Conservation (phyloP, 1,140 invertebrate species). For the Forficula auricularia region DNA sequence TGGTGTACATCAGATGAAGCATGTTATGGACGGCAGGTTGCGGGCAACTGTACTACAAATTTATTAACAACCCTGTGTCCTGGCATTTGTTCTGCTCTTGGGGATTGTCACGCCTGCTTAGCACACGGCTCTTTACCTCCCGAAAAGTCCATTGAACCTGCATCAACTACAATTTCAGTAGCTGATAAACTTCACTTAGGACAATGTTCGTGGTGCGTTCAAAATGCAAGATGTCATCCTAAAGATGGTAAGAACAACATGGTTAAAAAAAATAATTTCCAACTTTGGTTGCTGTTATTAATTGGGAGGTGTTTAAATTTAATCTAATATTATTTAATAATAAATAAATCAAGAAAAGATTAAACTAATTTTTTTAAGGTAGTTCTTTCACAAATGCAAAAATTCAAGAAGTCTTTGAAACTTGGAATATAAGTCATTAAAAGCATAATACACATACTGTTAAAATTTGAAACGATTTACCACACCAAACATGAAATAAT, state of each 20-base stretch:
- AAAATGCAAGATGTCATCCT: constrained; percentile 76
- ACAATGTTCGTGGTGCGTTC: constrained; percentile 82
- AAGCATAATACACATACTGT: too few relatives aligned
- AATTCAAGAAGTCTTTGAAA: too few relatives aligned
- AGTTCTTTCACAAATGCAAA: too few relatives aligned
- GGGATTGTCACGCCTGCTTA: constrained; percentile 75
- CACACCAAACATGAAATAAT: too few relatives aligned
- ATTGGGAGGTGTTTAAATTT: too few relatives aligned
- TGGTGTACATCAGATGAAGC: constrained; percentile 74
- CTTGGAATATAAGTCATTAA: too few relatives aligned
- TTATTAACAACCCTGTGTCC: constrained; percentile 71
- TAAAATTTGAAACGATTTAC: too few relatives aligned
- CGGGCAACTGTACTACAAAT: constrained; percentile 72
- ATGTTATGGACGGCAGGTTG: constrained; percentile 66
- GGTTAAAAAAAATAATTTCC: too few relatives aligned
- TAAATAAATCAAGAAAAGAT: too few relatives aligned
- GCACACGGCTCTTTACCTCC: constrained; percentile 49
- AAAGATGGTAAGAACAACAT: constrained; percentile 44
- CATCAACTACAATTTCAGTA: constrained; percentile 30
- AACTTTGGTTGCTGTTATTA: too few relatives aligned
- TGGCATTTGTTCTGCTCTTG: constrained; percentile 54
- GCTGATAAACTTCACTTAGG: constrained; percentile 52
- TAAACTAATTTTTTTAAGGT: too few relatives aligned
- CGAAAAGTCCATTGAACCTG: constrained; percentile 16
- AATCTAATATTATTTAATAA: too few relatives aligned